These are phyloP conservation scores for Agapornis canus DNA, from an alignment of 2,797 vertebrate species.

Conservation along the genomic window DNA sequence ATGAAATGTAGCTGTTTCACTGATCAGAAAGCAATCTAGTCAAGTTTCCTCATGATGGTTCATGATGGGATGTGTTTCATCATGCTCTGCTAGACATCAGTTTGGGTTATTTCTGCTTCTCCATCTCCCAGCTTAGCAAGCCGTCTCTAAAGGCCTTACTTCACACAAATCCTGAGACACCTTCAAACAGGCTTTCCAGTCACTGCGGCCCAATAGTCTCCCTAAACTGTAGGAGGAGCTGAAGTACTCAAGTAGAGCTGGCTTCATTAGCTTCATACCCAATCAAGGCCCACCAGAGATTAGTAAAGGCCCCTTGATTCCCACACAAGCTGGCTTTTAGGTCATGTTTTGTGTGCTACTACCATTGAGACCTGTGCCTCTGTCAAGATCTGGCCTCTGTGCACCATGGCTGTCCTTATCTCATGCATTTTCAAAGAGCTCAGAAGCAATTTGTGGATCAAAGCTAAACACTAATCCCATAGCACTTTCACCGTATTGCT, in stretches of 20 bases:
- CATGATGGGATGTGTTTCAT: neutral
- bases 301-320: neutral
- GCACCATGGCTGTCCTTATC: neutral
- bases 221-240: neutral
- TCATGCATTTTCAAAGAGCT: neutral
- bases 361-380: fast-evolving
- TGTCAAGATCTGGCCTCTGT: fast-evolving
- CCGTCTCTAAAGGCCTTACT: neutral
- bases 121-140: neutral
- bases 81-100: neutral
- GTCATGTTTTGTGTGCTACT: neutral
- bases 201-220: neutral
- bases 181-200: neutral
- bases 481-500: slow-evolving; percentile 27
- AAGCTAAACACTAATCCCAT: slow-evolving; percentile 19
- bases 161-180: neutral
- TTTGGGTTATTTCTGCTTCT: neutral
- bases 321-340: neutral
- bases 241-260: neutral
- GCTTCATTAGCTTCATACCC: neutral
- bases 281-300: neutral
- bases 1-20: neutral
- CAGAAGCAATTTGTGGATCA: slow-evolving; percentile 10
- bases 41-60: neutral
- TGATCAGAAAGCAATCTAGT: neutral